Evolutionary conservation across 2,113 vertebrate species (phyloP), one percentile per base, ranked within the genome.

Genomic region (Anolis sagrei): DNA sequence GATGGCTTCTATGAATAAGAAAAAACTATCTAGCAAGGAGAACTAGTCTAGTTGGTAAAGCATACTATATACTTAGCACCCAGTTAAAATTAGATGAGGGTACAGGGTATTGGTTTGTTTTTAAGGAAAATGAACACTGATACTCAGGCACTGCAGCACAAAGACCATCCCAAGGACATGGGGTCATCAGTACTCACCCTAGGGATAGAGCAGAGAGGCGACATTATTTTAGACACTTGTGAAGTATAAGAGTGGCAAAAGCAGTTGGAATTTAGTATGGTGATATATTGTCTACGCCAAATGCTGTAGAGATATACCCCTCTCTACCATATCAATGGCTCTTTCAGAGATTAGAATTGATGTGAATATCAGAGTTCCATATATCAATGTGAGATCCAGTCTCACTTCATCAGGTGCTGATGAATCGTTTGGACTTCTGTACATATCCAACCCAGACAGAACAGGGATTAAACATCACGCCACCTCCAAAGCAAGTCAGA

Each of bases 331-430:
- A 58, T 66, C 14, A 34, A n/a, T 66, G 69, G 62, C 29, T 86
- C n/a, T 75, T 80, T 86, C 23, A 75, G 14, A 81, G 29, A 74
- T n/a, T 27, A 77, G 34, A 78, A 78, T 7, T 7, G 8, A n/a
- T 6, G 36, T 66, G 61, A 86, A 51, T 32, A 54, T 25, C 23
- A 64, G 58, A 49, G 23, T 80, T 49, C 69, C 39, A 27, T n/a
- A 51, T 72, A 61, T 62, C 66, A 18, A n/a, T 27, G 25, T 49
- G 58, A 80, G 78, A 86, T 81, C 54, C 69, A 62, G 44, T 29
- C 29, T 39, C 80, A 80, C 9, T 74, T 70, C 84, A 74, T 73
- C 58, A 80, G 54, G 14, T 79, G 77, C 62, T 51, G 72, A 76
- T 25, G 21, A 18, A 51, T 69, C 39, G 49, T 29, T 68, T n/a